These are phyloP conservation scores for Adelges cooleyi DNA, from an alignment of 1,140 invertebrate species.

Conservation along the genomic window DNA sequence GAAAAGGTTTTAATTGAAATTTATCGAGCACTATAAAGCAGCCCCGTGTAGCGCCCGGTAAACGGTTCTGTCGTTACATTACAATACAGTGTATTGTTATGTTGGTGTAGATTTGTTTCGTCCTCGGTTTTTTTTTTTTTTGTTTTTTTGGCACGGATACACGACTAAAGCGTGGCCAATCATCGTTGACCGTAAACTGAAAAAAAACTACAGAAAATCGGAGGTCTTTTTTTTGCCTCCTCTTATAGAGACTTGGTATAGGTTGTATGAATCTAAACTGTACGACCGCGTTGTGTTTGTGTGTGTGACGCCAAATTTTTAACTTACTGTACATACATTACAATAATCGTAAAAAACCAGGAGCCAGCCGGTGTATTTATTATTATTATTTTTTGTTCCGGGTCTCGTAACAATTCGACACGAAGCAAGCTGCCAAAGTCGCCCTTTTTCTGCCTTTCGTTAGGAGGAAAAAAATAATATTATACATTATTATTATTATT, in stretches of 20 bases:
- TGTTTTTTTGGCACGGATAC: conserved; percentile 26
- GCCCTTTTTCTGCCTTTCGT: conserved; percentile 14
- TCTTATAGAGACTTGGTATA: too few relatives aligned
- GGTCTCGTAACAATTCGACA: conserved; percentile 21
- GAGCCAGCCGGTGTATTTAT: conserved; percentile 10
- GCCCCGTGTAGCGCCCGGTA: too few relatives aligned
- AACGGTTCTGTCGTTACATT: too few relatives aligned
- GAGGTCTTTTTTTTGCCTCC: conserved; percentile 11
- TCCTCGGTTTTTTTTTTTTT: too few relatives aligned
- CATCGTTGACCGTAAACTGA: conserved; percentile 18
- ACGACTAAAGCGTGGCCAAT: conserved; percentile 25
- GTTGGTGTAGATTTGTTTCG: background rate
- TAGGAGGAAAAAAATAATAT: conserved; percentile 26
- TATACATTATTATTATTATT: background rate
- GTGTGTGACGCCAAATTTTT: conserved; percentile 27
- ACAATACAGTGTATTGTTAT: too few relatives aligned
- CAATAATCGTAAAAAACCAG: conserved; percentile 25
- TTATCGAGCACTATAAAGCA: conserved; percentile 22
- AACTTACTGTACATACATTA: conserved; percentile 26
- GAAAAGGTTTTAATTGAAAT: conserved; percentile 27
- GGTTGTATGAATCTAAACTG: conserved; percentile 20
- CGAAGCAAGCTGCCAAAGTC: conserved; percentile 21
- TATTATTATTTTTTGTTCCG: conserved; percentile 9
- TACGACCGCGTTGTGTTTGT: too few relatives aligned
- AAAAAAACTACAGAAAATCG: conserved; percentile 6